Conservation (phyloP, 2,797 vertebrate genomes). For the Paguma larvata region DNA sequence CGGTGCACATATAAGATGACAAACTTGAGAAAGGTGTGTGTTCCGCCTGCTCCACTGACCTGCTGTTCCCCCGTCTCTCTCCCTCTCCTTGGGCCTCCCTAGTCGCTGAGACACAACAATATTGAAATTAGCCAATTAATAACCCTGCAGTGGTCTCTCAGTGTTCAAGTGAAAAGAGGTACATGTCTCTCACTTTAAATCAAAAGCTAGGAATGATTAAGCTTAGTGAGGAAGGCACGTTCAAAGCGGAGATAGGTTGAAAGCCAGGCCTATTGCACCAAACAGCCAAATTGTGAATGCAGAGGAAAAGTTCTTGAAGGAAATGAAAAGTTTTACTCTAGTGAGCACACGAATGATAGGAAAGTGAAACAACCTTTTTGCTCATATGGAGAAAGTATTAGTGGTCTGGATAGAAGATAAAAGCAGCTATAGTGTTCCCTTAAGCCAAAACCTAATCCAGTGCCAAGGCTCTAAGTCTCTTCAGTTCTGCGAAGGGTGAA, state of each 20-base stretch:
- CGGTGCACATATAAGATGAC: neutral
- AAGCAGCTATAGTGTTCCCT: neutral
- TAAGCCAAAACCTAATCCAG: neutral
- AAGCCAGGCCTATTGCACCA: neutral
- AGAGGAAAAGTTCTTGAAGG: neutral
- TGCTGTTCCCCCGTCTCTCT: neutral
- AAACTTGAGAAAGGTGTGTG: neutral
- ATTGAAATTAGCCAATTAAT: neutral
- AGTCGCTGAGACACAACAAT: neutral
- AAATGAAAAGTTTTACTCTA: neutral
- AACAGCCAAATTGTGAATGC: neutral
- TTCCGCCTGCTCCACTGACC: neutral
- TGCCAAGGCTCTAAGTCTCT: neutral
- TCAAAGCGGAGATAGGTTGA: neutral
- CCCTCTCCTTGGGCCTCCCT: neutral
- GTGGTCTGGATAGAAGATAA: neutral
- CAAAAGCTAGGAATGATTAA: neutral
- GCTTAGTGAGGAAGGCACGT: neutral
- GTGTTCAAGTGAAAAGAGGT: neutral
- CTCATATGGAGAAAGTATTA: neutral
- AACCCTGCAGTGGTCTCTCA: neutral
- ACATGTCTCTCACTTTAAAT: neutral
- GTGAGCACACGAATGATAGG: neutral
- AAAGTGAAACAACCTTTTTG: neutral
- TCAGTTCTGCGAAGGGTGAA: neutral